Conservation (phyloP, 2,888 invertebrate genomes). For the Seira sanloemensis region DNA sequence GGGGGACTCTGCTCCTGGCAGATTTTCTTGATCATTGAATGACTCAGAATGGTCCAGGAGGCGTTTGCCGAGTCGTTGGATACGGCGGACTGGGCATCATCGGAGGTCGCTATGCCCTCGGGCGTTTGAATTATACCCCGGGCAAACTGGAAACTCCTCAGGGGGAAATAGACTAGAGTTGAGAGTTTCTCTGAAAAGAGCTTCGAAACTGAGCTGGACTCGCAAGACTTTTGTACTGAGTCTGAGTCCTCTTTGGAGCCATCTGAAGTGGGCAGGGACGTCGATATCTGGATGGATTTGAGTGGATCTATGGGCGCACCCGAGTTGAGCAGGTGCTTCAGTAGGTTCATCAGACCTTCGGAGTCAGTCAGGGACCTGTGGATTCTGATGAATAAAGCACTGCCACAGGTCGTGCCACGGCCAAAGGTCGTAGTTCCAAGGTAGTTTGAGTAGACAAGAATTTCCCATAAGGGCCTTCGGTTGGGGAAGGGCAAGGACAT, state of each 20-base stretch:
- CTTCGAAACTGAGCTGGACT: neutral
- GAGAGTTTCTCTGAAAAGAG: conserved; percentile 27
- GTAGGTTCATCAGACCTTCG: conserved; percentile 55
- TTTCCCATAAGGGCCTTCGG: conserved; percentile 66
- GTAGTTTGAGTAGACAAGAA: conserved; percentile 63
- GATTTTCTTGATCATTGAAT: conserved; percentile 38
- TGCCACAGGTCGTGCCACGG: conserved; percentile 44
- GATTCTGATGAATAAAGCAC: conserved; percentile 61
- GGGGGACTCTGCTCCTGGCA: conserved; percentile 33
- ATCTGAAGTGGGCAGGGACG: neutral
- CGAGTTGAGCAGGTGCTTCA: conserved; percentile 38
- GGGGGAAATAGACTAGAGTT: conserved; percentile 52
- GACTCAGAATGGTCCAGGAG: conserved; percentile 33
- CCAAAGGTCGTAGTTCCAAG: conserved; percentile 46
- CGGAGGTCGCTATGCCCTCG: conserved; percentile 36
- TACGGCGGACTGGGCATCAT: neutral
- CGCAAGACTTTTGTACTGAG: conserved; percentile 28
- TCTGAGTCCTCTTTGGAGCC: neutral
- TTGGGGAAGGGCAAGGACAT: conserved; percentile 67
- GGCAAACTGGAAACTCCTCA: conserved; percentile 37
- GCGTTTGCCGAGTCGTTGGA: conserved; percentile 32
- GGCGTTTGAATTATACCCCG: conserved; percentile 21
- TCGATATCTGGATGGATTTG: conserved; percentile 15
- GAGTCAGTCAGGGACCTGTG: conserved; percentile 61
- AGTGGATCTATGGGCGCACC: conserved; percentile 15